Conservation (phyloP, 2,797 vertebrate genomes). For the Amblyopsis hoosieri region DNA sequence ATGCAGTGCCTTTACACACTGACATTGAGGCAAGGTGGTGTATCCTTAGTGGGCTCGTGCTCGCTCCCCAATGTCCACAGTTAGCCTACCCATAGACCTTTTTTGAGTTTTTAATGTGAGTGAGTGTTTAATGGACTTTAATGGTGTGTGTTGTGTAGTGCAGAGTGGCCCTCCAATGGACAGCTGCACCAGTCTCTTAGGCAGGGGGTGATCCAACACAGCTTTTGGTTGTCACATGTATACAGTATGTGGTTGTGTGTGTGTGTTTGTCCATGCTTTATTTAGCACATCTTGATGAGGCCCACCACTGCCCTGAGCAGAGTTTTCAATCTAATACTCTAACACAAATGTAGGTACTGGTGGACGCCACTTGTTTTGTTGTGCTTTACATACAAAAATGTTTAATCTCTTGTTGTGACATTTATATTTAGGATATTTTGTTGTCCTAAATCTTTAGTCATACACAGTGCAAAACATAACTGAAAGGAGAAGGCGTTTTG, state of each 20-base stretch:
- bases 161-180: conserved; percentile 70
- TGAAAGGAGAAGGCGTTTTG: conserved; percentile 51
- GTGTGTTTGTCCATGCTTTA: conserved; percentile 63
- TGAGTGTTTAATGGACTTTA: conserved; percentile 58
- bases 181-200: conserved; percentile 74
- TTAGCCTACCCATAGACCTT: conserved; percentile 42
- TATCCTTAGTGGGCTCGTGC: conserved; percentile 29
- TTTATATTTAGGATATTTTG: conserved; percentile 37
- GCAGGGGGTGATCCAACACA: conserved; percentile 65
- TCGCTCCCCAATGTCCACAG: conserved; percentile 29
- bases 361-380: conserved; percentile 25
- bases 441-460: conserved; percentile 57
- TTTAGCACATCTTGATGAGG: conserved; percentile 74
- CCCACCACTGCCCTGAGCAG: conserved; percentile 54
- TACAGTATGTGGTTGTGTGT: conserved; percentile 37
- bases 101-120: conserved; percentile 59
- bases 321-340: conserved; percentile 46
- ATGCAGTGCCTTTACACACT: conserved; percentile 4
- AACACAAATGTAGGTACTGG: conserved; percentile 53
- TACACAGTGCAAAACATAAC: conserved; percentile 52
- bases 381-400: conserved; percentile 27
- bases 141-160: conserved; percentile 52
- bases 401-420: conserved; percentile 31
- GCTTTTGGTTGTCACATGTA: conserved; percentile 58
- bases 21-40: conserved; percentile 3